A percentile compares a stretch with the other conserved stretches of the same genome.
phyloP scores from a whole-genome alignment of 2,888 invertebrate genomes.

The Lamellibrachia columna region DNA sequence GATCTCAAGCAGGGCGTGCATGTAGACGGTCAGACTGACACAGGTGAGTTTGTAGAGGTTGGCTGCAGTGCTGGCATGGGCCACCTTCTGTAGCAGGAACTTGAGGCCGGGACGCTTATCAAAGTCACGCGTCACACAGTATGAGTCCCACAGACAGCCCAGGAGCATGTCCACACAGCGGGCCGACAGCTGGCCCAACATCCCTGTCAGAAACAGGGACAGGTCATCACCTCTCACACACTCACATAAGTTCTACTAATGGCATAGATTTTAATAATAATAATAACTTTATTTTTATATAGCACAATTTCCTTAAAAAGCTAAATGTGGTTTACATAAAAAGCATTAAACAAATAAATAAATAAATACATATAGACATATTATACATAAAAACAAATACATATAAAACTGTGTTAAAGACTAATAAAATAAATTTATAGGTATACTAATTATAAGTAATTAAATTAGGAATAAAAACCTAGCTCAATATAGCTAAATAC shows the following conservation, averaged over 20 bases:
- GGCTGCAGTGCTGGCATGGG: conserved; percentile 61
- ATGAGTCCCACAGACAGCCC: conserved; percentile 77
- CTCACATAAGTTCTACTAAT: background rate
- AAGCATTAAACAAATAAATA: too few relatives aligned
- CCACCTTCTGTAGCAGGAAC: conserved; percentile 85
- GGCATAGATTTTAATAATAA: too few relatives aligned
- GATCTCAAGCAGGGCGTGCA: conserved; percentile 85
- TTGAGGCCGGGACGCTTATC: conserved; percentile 91
- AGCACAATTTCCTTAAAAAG: too few relatives aligned
- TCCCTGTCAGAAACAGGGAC: conserved; percentile 48
- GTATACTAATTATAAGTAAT: too few relatives aligned
- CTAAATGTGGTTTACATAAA: too few relatives aligned
- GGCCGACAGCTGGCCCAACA: conserved; percentile 55
- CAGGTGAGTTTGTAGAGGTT: conserved; percentile 77
- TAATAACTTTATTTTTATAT: too few relatives aligned
- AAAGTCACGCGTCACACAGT: conserved; percentile 84
- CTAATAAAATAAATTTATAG: too few relatives aligned
- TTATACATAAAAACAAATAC: conserved; percentile 11
- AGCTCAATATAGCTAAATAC: too few relatives aligned
- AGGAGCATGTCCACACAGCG: conserved; percentile 54
- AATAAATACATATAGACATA: conserved; percentile 21
- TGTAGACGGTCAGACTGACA: conserved; percentile 84
- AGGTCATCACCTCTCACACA: conserved; percentile 37
- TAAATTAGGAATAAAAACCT: too few relatives aligned
- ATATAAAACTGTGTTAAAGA: background rate